Conservation (phyloP, 1,140 invertebrate species). For the Diorhabda carinulata region DNA sequence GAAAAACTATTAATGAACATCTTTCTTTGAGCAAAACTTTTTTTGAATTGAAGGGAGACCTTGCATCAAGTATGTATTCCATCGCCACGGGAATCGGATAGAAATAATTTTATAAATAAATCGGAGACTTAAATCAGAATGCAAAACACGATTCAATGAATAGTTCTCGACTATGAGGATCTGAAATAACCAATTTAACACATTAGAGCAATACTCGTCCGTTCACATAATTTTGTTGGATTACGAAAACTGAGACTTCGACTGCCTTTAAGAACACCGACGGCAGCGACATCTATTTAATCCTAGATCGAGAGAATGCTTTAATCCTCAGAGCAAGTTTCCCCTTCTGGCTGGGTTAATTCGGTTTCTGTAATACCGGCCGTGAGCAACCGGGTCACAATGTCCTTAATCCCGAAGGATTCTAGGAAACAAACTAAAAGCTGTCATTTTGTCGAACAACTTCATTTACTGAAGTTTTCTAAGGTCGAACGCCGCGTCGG, state of each 20-base stretch:
- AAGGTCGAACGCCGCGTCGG: slow-evolving; percentile 22
- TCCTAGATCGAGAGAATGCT: slow-evolving; percentile 39
- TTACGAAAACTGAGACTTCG: not conserved
- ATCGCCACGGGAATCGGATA: too few relatives aligned
- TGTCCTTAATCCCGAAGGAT: slow-evolving; percentile 36
- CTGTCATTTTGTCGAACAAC: slow-evolving; percentile 33
- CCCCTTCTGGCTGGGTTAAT: slow-evolving; percentile 35
- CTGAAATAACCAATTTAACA: too few relatives aligned
- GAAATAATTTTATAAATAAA: too few relatives aligned
- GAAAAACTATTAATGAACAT: too few relatives aligned
- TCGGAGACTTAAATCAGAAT: too few relatives aligned
- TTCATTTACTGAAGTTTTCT: slow-evolving; percentile 28
- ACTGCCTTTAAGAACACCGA: not conserved
- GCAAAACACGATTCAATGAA: too few relatives aligned
- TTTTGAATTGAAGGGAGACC: too few relatives aligned
- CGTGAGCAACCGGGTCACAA: slow-evolving; percentile 29
- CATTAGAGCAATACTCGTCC: too few relatives aligned
- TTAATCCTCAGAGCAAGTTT: slow-evolving; percentile 36
- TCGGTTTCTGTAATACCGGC: slow-evolving; percentile 34
- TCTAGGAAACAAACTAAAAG: slow-evolving; percentile 35
- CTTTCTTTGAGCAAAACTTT: too few relatives aligned
- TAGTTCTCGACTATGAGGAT: too few relatives aligned
- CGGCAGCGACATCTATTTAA: slow-evolving; percentile 22
- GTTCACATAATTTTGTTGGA: not conserved
- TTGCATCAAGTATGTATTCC: too few relatives aligned